These are phyloP conservation scores for Unio pictorum DNA, from an alignment of 2,888 invertebrate species.

Conservation along the genomic window DNA sequence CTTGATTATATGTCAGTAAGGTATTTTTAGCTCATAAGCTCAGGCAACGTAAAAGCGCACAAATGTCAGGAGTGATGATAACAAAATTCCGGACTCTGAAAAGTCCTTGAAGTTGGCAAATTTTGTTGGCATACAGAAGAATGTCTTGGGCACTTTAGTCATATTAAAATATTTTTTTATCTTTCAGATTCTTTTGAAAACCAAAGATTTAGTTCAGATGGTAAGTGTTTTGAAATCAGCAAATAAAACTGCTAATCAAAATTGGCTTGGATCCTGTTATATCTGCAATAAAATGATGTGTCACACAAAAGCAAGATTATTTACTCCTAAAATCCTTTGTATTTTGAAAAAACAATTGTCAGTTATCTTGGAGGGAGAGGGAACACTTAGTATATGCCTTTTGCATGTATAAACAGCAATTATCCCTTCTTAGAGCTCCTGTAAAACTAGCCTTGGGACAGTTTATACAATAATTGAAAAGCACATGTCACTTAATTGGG, in stretches of 20 bases:
- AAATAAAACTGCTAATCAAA: background rate
- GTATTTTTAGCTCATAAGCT: no score
- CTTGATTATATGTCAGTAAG: no score
- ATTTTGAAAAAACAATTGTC: background rate
- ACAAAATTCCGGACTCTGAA: no score
- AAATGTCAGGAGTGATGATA: no score
- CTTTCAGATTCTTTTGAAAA: constrained; percentile 81
- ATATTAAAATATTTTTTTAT: constrained; percentile 1
- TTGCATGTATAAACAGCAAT: background rate
- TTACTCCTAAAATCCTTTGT: no score
- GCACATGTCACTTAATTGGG: no score
- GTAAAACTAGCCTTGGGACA: no score
- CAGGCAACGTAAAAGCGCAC: no score
- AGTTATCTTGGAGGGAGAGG: background rate
- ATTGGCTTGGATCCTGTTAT: background rate
- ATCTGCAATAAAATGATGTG: background rate
- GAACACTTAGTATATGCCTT: background rate
- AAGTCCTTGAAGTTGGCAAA: no score
- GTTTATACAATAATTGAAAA: no score
- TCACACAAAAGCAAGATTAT: background rate
- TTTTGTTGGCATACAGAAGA: constrained; percentile 1
- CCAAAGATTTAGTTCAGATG: constrained; percentile 89
- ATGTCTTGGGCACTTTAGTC: background rate
- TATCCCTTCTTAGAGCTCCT: no score
- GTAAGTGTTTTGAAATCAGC: constrained; percentile 44